phyloP scores from a whole-genome alignment of 2,113 vertebrate genomes.

The Rousettus leschenaultii region DNA sequence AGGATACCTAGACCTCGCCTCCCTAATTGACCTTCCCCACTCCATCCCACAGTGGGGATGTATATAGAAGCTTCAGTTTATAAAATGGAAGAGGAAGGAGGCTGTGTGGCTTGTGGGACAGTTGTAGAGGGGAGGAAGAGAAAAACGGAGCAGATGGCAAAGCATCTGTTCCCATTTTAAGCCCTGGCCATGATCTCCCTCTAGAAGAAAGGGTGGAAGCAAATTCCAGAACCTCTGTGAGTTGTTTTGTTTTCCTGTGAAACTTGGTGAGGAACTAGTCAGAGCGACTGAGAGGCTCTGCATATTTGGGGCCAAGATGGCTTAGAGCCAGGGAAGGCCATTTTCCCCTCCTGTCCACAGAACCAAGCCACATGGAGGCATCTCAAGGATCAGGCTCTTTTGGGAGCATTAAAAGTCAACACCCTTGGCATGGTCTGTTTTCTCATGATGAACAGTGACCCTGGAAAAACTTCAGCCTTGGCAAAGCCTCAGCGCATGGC shows the following conservation, averaged over 20 bases:
- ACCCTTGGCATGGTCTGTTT: neutral
- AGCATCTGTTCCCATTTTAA: neutral
- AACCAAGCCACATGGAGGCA: neutral
- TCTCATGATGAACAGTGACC: neutral
- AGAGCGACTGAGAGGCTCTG: neutral
- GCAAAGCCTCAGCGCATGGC: neutral
- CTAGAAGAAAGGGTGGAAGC: neutral
- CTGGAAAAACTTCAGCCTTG: neutral
- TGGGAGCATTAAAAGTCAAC: neutral
- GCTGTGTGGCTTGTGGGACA: neutral
- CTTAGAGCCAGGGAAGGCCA: neutral
- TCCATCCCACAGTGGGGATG: neutral
- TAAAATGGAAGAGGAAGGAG: neutral
- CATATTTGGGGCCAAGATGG: neutral
- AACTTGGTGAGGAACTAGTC: neutral
- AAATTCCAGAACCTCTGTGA: neutral
- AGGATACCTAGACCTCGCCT: neutral
- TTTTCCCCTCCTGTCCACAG: neutral
- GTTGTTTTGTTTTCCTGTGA: neutral
- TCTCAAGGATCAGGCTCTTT: neutral
- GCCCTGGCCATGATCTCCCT: neutral
- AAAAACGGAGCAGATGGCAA: neutral
- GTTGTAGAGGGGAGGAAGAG: neutral
- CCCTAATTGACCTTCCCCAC: neutral
- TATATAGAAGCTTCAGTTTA: neutral